Evolutionary conservation across 2,797 vertebrate genomes (phyloP), one percentile per base, ranked within the genome.

Genomic region (Phrynocephalus vlangalii): DNA sequence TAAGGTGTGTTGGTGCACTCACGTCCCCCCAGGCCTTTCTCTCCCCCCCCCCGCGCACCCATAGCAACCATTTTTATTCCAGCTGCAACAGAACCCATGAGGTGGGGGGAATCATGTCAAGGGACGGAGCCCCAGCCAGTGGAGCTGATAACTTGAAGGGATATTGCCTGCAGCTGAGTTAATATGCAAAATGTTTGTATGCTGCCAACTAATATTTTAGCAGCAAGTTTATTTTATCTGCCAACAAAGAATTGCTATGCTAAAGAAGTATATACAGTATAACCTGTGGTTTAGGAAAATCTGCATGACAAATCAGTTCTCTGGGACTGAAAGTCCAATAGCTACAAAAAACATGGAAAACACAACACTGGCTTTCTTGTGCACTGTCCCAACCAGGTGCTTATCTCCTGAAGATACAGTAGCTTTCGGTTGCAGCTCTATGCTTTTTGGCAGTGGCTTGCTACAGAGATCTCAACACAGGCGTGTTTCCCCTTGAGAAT

Each of bases 161-260:
- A 44, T 44, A 3, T 44, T 44, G 38, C 38, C 38, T 44, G 38
- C 38, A 44, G 38, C 38, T 44, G 18, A 68, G 38, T 24, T 26
- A 85, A n/a, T 28, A 33, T 79, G 66, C 33, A 75, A 86, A 48
- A 8, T 16, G 5, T 50, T 33, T 10, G 18, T 24, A 70, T 2
- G 13, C 16, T 86, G 48, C 26, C 26, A 60, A 30, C 9, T 44
- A 6, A 2, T n/a, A 70, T 78, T 83, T 70, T 13, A 63, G 72
- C 79, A 81, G 87, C 22, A 2, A 85, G 60, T 38, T 5, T 89
- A 89, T 33, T 83, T 71, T n/a, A 89, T 56, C 66, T 83, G 22
- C 10, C 68, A 33, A 28, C n/a, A 44, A 15, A 50, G 11, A 50
- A 71, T 15, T 20, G 9, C n/a, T 60, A 26, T 52, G 56, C 2